Percentiles rank a stretch among this genome's conserved stretches.
Conservation (phyloP, 2,888 invertebrate genomes). For the Laothoe populi region DNA sequence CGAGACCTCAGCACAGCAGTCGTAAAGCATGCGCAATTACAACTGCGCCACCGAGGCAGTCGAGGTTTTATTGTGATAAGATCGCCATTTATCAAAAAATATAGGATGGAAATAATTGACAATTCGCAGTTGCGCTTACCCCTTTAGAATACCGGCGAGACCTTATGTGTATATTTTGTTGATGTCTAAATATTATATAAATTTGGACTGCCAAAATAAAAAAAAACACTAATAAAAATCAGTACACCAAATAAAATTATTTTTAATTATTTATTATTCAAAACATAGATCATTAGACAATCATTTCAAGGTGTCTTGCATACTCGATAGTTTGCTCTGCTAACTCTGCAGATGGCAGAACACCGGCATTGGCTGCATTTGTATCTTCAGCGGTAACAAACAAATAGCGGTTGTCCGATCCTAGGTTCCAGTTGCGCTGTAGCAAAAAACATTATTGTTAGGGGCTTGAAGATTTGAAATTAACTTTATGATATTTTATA, state of each 20-base stretch:
- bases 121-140: too few species aligned
- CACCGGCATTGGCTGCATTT: constrained; percentile 85
- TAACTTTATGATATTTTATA: too few species aligned
- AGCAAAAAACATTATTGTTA: constrained; percentile 41
- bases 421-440: constrained; percentile 93
- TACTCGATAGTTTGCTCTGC: constrained; percentile 98
- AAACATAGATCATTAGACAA: constrained; percentile 88
- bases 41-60: too few species aligned
- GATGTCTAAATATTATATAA: too few species aligned
- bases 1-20: too few species aligned
- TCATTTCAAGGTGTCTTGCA: constrained; percentile 99
- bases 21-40: too few species aligned
- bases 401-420: constrained; percentile 91
- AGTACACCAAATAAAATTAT: not conserved
- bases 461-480: not conserved
- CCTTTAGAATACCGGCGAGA: too few species aligned
- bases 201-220: too few species aligned
- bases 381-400: constrained; percentile 89
- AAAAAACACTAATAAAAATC: not conserved
- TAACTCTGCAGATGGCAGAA: constrained; percentile 94
- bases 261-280: constrained; percentile 8
- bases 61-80: too few species aligned
- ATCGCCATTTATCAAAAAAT: too few species aligned
- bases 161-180: not conserved
- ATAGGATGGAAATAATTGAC: too few species aligned